Evolutionary conservation across 2,113 vertebrate species (phyloP), one percentile per base, ranked within the genome.

Genomic region (Merops nubicus): DNA sequence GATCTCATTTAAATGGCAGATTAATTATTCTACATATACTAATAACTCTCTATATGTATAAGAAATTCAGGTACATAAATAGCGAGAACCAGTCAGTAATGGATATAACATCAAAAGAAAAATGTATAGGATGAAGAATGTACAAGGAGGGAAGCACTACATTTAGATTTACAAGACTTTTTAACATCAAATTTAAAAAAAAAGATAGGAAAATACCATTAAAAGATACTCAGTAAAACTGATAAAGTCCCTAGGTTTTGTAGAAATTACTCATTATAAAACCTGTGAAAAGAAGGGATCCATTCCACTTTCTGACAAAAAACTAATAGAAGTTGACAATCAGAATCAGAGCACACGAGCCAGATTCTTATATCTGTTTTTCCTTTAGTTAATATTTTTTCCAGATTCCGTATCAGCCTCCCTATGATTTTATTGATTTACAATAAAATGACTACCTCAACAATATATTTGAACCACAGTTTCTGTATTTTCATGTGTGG

Each of bases 391-490:
- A 16, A 20, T 33, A 31, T 26, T 62, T 28, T 54, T 64, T 47
- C 6, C 1, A 56, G 11, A 54, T 54, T 75, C 26, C 25, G 10
- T 59, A 75, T 1, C 3, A 57, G 5, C 36, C 2, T 77, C 22
- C 6, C 50, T 42, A 42, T 8, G 56, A 38, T 34, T 62, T 26
- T 62, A 38, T 33, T 40, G 28, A 48, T 53, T 88, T 82, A 38
- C 2, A 75, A n/a, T 62, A 36, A 65, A 64, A 74, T 28, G 3
- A 34, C 6, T 25, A 1, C 2, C 45, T 67, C 9, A 31, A 62
- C 68, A 74, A 81, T 38, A 28, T 8, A 17, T 3, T 60, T 78
- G 26, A 69, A 45, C 5, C 0, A 0, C 9, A 53, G 2, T n/a
- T 72, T 86, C 28, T 73, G 3, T 10, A 12, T 69, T 64, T 94